Conservation (phyloP, 2,113 vertebrate genomes). For the Myanophis thanlyinensis region DNA sequence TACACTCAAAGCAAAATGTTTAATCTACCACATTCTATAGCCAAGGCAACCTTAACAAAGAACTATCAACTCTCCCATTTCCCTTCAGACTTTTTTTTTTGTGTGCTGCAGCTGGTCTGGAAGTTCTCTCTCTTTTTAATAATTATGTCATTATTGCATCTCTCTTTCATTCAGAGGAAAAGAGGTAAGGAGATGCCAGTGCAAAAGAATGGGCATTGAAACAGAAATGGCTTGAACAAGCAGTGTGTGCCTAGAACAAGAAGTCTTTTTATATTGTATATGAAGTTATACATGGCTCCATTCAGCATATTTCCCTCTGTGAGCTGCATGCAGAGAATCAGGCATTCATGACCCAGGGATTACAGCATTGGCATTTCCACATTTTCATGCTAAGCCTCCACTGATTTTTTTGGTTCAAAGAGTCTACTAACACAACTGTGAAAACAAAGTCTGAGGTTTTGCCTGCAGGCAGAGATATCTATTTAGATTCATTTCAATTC, state of each 20-base stretch:
- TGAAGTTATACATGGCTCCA: slow-evolving; percentile 70
- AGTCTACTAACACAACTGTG: slow-evolving; percentile 55
- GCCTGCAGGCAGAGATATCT: slow-evolving; percentile 34
- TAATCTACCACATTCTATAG: slow-evolving; percentile 72
- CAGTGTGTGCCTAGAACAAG: slow-evolving; percentile 64
- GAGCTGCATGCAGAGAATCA: slow-evolving; percentile 67
- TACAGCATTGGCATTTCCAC: slow-evolving; percentile 58
- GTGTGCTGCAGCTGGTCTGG: slow-evolving; percentile 67
- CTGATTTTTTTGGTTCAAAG: slow-evolving; percentile 55
- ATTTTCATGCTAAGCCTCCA: slow-evolving; percentile 55
- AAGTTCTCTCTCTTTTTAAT: slow-evolving; percentile 45
- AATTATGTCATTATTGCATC: slow-evolving; percentile 69
- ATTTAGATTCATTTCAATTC: slow-evolving; percentile 50
- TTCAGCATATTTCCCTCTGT: slow-evolving; percentile 69
- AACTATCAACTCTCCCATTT: slow-evolving; percentile 61
- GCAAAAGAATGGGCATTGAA: slow-evolving; percentile 70
- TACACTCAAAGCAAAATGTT: slow-evolving; percentile 52
- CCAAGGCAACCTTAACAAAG: slow-evolving; percentile 72
- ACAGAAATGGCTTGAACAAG: slow-evolving; percentile 68
- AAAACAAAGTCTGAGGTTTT: slow-evolving; percentile 49
- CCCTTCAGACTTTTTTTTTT: slow-evolving; percentile 61
- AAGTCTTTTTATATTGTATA: slow-evolving; percentile 71
- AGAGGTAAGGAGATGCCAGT: slow-evolving; percentile 67
- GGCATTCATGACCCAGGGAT: slow-evolving; percentile 66
- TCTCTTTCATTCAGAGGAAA: slow-evolving; percentile 66